These are phyloP conservation scores for Megaleporinus macrocephalus DNA, from an alignment of 2,113 vertebrate species.

Conservation along the genomic window DNA sequence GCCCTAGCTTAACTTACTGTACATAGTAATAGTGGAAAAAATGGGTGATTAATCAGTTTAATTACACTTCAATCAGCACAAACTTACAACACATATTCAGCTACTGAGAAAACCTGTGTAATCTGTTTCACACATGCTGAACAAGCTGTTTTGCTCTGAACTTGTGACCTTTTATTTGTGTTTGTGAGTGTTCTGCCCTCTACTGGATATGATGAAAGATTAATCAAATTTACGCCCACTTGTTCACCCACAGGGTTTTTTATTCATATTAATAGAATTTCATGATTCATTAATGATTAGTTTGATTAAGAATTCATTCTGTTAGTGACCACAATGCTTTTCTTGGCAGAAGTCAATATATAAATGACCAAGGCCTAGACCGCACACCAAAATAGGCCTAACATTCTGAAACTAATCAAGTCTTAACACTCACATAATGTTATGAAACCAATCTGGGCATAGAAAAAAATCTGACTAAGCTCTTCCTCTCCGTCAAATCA, in stretches of 20 bases:
- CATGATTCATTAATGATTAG: no score
- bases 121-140: background rate
- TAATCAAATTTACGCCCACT: background rate
- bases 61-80: background rate
- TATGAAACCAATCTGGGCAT: background rate
- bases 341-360: background rate
- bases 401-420: background rate
- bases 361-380: background rate
- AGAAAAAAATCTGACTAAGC: background rate
- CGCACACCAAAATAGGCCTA: background rate
- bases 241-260: no score
- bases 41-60: no score
- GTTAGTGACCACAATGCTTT: background rate
- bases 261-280: no score
- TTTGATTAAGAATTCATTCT: background rate
- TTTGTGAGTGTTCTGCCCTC: background rate
- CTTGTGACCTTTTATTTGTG: background rate
- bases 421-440: background rate
- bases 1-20: no score
- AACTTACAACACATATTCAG: background rate
- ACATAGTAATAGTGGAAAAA: no score
- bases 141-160: background rate
- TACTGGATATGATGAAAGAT: background rate
- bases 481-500: background rate
- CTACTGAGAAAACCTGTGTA: background rate